phyloP scores from a whole-genome alignment of 2,113 vertebrate genomes.

The Myotis lucifugus region DNA sequence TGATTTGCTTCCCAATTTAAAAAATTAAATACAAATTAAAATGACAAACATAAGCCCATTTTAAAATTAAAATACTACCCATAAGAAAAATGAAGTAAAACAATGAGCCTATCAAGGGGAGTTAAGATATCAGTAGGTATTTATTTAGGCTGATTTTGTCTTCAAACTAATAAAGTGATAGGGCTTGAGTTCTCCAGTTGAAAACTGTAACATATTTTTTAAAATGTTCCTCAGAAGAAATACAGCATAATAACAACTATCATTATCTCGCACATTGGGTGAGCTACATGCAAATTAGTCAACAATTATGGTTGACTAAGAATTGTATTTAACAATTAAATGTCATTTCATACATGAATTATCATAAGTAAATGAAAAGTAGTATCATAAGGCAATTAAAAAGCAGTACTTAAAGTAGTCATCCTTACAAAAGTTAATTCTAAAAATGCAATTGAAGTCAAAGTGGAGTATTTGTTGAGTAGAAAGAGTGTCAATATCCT shows the following conservation, averaged over 20 bases:
- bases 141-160: neutral
- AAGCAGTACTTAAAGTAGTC: slow-evolving; percentile 45
- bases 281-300: slow-evolving; percentile 76
- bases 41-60: slow-evolving; percentile 71
- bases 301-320: slow-evolving; percentile 76
- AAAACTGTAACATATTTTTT: neutral
- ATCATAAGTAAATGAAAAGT: slow-evolving; percentile 73
- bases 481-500: neutral
- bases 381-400: slow-evolving; percentile 62
- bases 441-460: slow-evolving; percentile 50
- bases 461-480: neutral
- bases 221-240: slow-evolving; percentile 28
- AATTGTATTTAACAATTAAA: slow-evolving; percentile 78
- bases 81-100: slow-evolving; percentile 56
- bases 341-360: slow-evolving; percentile 81
- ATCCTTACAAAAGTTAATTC: slow-evolving; percentile 35
- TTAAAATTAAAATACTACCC: slow-evolving; percentile 70
- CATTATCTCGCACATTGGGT: slow-evolving; percentile 59
- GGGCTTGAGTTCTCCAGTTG: neutral
- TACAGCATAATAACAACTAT: slow-evolving; percentile 63
- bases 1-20: slow-evolving; percentile 78
- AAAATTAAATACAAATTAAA: slow-evolving; percentile 76
- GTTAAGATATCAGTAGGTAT: neutral
- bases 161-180: slow-evolving; percentile 19
- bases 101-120: neutral